phyloP scores from a whole-genome alignment of 2,113 vertebrate genomes.

The Penelope pileata region DNA sequence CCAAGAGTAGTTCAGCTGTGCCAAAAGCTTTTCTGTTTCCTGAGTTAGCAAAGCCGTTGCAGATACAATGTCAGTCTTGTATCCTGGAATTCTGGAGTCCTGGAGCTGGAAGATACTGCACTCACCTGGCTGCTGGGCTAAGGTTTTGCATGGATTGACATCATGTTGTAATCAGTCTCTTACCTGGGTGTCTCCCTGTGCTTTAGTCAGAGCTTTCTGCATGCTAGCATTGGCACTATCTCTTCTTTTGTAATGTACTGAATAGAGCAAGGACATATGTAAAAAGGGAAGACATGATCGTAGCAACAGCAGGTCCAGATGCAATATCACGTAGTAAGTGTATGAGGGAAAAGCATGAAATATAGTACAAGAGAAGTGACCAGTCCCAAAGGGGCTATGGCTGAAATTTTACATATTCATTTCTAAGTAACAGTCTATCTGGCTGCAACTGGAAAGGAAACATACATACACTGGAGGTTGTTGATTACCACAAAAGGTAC shows the following conservation, averaged over 20 bases:
- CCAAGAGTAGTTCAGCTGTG: not conserved
- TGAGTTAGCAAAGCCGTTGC: not conserved
- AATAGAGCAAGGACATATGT: not conserved
- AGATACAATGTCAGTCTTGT: not conserved
- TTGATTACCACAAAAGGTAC: not conserved
- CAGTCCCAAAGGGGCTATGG: not conserved
- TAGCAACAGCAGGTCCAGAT: not conserved
- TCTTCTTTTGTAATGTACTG: not conserved
- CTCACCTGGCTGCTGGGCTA: not conserved
- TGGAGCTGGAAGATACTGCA: not conserved
- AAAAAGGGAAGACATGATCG: not conserved
- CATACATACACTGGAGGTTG: accelerated
- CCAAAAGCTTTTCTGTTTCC: not conserved
- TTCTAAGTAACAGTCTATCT: not conserved
- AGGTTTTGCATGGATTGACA: not conserved
- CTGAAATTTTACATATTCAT: not conserved
- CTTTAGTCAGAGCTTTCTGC: not conserved
- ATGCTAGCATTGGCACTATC: not conserved
- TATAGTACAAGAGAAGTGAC: not conserved
- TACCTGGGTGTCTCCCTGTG: not conserved
- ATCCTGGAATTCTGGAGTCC: not conserved
- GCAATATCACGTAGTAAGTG: not conserved
- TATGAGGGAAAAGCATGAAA: not conserved
- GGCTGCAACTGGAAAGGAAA: not conserved
- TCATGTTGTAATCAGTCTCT: not conserved